Percentiles rank a stretch among this genome's conserved stretches.
Conservation (phyloP, 2,113 vertebrate species). For the Chascanopsetta lugubris region DNA sequence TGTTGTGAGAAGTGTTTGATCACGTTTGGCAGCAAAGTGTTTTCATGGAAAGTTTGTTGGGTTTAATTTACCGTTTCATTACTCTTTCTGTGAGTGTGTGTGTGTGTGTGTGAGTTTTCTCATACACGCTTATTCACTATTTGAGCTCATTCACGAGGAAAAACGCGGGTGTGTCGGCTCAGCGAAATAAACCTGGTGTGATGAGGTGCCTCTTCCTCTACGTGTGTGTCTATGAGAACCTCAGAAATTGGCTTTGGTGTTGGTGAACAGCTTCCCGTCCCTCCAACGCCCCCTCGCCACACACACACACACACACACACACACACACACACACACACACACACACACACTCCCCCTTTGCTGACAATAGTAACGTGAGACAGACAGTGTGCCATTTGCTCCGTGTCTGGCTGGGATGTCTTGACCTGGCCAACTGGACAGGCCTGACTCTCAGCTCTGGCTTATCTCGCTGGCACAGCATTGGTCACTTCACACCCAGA, state of each 20-base stretch:
- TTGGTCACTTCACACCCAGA: constrained; percentile 83
- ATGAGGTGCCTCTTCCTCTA: constrained; percentile 56
- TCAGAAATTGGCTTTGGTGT: constrained; percentile 67
- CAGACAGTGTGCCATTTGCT: constrained; percentile 81
- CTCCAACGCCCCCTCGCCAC: no score
- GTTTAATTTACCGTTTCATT: background rate
- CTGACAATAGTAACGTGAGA: constrained; percentile 72
- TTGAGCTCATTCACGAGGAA: constrained; percentile 32
- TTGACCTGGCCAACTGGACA: constrained; percentile 79
- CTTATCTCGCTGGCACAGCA: constrained; percentile 83
- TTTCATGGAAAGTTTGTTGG: background rate
- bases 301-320: no score
- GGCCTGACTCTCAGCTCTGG: constrained; percentile 85
- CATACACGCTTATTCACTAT: constrained; percentile 50
- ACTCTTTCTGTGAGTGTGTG: background rate
- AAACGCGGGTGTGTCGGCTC: constrained; percentile 15
- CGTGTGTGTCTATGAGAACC: constrained; percentile 12
- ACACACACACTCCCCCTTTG: no score
- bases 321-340: no score
- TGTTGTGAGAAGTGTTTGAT: no score
- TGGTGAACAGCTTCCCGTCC: constrained; percentile 61
- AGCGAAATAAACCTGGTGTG: constrained; percentile 47
- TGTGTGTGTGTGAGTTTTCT: constrained; percentile 7
- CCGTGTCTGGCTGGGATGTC: constrained; percentile 75
- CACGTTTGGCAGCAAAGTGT: constrained; percentile 12